Conservation (phyloP, 2,888 invertebrate genomes). For the Abscondita cerata region DNA sequence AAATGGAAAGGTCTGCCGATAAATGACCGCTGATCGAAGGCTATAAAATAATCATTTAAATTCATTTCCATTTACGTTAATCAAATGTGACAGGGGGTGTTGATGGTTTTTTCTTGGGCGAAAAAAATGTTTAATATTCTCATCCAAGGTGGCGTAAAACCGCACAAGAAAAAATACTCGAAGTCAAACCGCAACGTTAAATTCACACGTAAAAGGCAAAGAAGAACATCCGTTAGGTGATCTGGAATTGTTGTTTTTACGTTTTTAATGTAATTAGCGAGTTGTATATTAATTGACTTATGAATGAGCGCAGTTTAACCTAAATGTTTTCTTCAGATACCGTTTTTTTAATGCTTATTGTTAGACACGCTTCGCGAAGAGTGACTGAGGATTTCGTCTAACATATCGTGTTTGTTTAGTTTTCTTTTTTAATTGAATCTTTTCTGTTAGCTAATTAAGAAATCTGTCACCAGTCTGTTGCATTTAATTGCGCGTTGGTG, state of each 20-base stretch:
- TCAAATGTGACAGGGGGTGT: not conserved
- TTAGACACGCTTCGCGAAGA: too few relatives aligned
- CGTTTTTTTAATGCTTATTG: not conserved
- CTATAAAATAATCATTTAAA: not conserved
- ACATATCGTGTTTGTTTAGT: too few relatives aligned
- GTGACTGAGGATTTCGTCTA: too few relatives aligned
- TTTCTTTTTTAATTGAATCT: too few relatives aligned
- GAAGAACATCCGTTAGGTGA: not conserved
- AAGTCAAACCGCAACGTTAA: not conserved
- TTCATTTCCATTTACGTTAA: not conserved
- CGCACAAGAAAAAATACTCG: not conserved
- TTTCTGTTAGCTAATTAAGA: too few relatives aligned
- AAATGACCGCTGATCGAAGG: too few relatives aligned
- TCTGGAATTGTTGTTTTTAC: too few relatives aligned
- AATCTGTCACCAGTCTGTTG: too few relatives aligned
- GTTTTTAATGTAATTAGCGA: too few relatives aligned
- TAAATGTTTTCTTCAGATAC: not conserved
- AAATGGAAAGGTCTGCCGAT: not conserved
- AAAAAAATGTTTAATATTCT: not conserved
- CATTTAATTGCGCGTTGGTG: too few relatives aligned
- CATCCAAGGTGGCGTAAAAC: not conserved
- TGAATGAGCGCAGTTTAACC: not conserved
- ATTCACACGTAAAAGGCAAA: slow-evolving; percentile 1
- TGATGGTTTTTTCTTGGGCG: too few relatives aligned
- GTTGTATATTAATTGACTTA: not conserved